These are phyloP conservation scores for Platyrinchus mystaceus DNA, from an alignment of 2,797 vertebrate genomes.

Conservation along the genomic window DNA sequence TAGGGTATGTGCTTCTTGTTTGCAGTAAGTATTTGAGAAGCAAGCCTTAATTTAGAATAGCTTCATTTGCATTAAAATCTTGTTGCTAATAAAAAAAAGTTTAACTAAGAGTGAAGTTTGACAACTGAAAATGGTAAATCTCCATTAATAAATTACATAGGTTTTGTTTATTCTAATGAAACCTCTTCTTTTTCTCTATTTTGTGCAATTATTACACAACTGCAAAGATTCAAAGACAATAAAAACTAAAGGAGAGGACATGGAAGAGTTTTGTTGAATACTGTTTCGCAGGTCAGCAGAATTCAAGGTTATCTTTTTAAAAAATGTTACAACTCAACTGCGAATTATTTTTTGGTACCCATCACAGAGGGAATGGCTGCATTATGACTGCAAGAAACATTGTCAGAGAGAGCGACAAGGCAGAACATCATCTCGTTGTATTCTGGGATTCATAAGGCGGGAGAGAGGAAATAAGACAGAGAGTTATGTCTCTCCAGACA, in stretches of 20 bases:
- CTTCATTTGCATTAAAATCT: conserved; percentile 44
- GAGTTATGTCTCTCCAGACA: background rate
- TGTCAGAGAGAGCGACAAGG: background rate
- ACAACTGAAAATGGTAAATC: conserved; percentile 3
- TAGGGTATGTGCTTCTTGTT: conserved; percentile 5
- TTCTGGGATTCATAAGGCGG: background rate
- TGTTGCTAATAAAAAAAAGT: conserved; percentile 27
- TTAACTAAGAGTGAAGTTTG: background rate
- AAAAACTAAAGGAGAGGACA: conserved; percentile 19
- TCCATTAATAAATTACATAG: conserved; percentile 45
- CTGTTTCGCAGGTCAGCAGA: background rate
- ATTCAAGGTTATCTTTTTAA: conserved; percentile 29
- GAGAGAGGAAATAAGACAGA: background rate
- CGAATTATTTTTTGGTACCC: background rate
- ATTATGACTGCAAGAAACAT: background rate
- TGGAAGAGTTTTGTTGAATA: conserved; percentile 7
- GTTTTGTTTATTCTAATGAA: conserved; percentile 36
- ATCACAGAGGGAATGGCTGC: background rate
- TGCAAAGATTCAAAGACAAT: conserved; percentile 29
- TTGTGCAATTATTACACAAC: background rate
- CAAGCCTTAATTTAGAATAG: background rate
- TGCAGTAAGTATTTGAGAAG: conserved; percentile 31
- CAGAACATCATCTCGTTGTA: background rate
- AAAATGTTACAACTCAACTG: background rate
- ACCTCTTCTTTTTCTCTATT: background rate